Evolutionary conservation across 2,113 vertebrate species (phyloP), one percentile per base, ranked within the genome.

Genomic region (Amphiprion percula): DNA sequence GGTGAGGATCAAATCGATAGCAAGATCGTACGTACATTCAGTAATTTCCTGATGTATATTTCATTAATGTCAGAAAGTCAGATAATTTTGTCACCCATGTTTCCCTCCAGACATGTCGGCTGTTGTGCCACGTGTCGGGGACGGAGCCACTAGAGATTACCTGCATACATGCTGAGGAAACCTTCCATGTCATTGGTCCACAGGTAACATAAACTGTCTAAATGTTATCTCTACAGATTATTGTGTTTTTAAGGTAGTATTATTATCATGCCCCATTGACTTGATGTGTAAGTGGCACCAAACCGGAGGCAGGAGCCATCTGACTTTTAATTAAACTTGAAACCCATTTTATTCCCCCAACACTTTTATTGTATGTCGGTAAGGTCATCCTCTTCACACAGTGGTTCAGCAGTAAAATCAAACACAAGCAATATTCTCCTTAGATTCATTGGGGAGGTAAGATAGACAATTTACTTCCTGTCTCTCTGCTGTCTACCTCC

Each of bases 121-220:
- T 99, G 76, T 68, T 99, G 93, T 95, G 97, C 79, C 98, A 99
- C 41, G 93, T 99, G 82, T 99, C 97, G n/a, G 97, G 98, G 61
- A 97, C 96, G 0, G 98, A 99, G 86, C 97, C 98, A 1, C 94
- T 99, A 0, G 98, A 98, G 94, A 99, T 99, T 71, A 97, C 98
- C 41, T 99, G 98, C 58, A 89, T 97, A 75, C 98, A 99, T 4
- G 98, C 98, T 21, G 98, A 98, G 89, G 97, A 99, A 82, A 99
- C 98, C 23, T 99, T 99, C 91, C 96, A 96, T 74, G 98, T 98
- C 84, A 99, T 98, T 66, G 98, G 98, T 52, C 98, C 97, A 55
- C 98, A 99, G 97, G 98, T 99, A 95, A 75, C 11, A 19, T 66
- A n/a, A 75, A 59, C 21, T 54, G 1, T 49, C 19, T 11, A 16